A percentile compares a stretch with the other conserved stretches of the same genome.
phyloP scores from a whole-genome alignment of 2,888 invertebrate genomes.

The Apotomis turbidana region DNA sequence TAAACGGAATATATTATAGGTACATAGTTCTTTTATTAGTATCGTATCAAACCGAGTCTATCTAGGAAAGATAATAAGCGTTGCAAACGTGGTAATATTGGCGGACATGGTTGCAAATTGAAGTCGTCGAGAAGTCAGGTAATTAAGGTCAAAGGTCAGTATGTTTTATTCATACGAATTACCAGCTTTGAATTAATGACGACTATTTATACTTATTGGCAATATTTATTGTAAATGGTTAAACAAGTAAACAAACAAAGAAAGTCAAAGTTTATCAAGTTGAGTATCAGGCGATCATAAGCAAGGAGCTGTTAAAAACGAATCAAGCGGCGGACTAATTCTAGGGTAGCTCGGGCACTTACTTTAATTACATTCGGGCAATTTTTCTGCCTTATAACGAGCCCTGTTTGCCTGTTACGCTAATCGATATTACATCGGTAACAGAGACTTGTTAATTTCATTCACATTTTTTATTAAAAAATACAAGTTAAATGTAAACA shows the following conservation, averaged over 20 bases:
- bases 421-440: constrained; percentile 38
- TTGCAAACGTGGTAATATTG: constrained; percentile 12
- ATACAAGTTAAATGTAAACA: too few relatives aligned
- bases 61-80: constrained; percentile 13
- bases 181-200: constrained; percentile 14
- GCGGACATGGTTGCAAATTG: constrained; percentile 22
- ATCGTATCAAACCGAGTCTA: not conserved
- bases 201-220: constrained; percentile 2
- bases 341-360: constrained; percentile 48
- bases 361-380: constrained; percentile 52
- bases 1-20: constrained; percentile 4
- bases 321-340: constrained; percentile 55
- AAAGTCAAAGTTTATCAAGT: constrained; percentile 14
- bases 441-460: constrained; percentile 1
- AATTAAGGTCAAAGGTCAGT: constrained; percentile 28
- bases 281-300: constrained; percentile 56
- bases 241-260: constrained; percentile 19
- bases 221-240: not conserved
- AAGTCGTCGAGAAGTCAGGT: not conserved
- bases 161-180: constrained; percentile 27
- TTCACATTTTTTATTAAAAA: too few relatives aligned
- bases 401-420: constrained; percentile 49
- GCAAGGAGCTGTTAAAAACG: constrained; percentile 64
- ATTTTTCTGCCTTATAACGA: constrained; percentile 54
- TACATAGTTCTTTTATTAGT: constrained; percentile 2